These are phyloP conservation scores for Bombus huntii DNA, from an alignment of 1,140 invertebrate genomes.

Conservation along the genomic window DNA sequence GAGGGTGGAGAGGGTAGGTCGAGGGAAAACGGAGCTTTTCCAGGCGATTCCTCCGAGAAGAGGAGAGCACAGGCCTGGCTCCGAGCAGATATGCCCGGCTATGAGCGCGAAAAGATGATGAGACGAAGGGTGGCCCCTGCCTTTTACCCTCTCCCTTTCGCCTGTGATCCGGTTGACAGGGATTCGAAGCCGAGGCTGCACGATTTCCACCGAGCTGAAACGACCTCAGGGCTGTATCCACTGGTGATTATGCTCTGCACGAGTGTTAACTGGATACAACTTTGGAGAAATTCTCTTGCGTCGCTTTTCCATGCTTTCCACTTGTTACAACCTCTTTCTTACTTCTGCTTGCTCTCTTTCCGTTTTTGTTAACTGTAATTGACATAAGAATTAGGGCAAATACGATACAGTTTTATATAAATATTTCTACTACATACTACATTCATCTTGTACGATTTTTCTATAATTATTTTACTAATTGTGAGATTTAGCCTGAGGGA, in stretches of 20 bases:
- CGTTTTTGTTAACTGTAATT: neutral
- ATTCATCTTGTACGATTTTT: neutral
- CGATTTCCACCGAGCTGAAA: conserved; percentile 65
- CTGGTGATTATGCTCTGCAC: neutral
- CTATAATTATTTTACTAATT: neutral
- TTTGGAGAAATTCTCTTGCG: neutral
- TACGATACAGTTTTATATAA: no score
- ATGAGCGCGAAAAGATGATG: conserved; percentile 81
- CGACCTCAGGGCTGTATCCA: conserved; percentile 57
- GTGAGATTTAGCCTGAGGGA: neutral
- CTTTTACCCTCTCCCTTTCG: conserved; percentile 58
- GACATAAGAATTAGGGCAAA: no score
- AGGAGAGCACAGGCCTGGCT: conserved; percentile 61
- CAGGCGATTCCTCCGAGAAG: conserved; percentile 64
- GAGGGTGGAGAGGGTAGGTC: conserved; percentile 53
- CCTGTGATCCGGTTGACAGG: conserved; percentile 73
- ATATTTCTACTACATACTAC: no score
- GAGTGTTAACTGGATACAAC: no score
- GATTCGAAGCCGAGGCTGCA: conserved; percentile 68
- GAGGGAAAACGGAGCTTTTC: conserved; percentile 72
- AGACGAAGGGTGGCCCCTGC: conserved; percentile 74
- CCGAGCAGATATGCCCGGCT: conserved; percentile 70
- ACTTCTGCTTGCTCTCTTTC: neutral
- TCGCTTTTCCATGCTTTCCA: neutral
- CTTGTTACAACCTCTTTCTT: neutral